These are phyloP conservation scores for Molorchus minor DNA, from an alignment of 2,888 invertebrate species.

Conservation along the genomic window DNA sequence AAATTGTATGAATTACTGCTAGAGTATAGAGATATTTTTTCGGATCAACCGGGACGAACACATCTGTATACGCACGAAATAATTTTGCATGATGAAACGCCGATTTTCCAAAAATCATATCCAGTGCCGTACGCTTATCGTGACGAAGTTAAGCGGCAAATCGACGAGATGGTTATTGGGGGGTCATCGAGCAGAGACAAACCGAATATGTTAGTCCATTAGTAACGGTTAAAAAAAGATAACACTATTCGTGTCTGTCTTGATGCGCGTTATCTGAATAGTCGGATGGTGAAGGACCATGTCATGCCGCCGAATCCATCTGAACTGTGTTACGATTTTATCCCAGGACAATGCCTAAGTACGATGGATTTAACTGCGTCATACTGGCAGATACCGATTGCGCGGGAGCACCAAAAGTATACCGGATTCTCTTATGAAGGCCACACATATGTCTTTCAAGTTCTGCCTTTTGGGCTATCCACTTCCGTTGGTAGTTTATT, in stretches of 20 bases:
- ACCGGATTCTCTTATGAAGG: neutral
- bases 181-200: neutral
- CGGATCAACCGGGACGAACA: slow-evolving; percentile 20
- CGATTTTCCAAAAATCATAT: slow-evolving; percentile 5
- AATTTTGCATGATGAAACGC: slow-evolving; percentile 14
- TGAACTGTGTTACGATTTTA: neutral
- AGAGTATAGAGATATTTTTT: slow-evolving; percentile 12
- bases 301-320: neutral
- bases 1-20: slow-evolving; percentile 8
- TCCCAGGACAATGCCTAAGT: neutral
- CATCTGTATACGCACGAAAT: neutral
- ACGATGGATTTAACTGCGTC: neutral
- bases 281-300: neutral
- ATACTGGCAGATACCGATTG: neutral
- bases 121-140: neutral
- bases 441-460: neutral
- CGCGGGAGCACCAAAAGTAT: neutral
- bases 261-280: slow-evolving; percentile 8
- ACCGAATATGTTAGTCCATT: slow-evolving; percentile 12
- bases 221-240: neutral
- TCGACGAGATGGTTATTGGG: slow-evolving; percentile 13
- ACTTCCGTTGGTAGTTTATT: slow-evolving; percentile 9
- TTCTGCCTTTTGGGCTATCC: neutral
- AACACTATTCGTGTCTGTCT: neutral
- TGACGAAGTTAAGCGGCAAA: neutral